Evolutionary conservation across 2,797 vertebrate species (phyloP).

Genomic region (Spheniscus humboldti): DNA sequence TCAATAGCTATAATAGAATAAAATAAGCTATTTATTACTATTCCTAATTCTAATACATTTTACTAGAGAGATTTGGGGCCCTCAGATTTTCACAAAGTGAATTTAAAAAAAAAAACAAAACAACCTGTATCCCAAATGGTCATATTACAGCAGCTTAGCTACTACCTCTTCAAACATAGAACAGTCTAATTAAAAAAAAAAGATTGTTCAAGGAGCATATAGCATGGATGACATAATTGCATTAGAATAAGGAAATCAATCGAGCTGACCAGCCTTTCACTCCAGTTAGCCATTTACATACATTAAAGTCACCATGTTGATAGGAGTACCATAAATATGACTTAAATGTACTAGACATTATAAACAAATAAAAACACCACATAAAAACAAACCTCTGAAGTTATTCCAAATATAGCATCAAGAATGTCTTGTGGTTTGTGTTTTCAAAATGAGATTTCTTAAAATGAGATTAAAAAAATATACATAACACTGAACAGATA

Average conservation of each 20-base stretch:
- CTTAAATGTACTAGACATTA: constrained; percentile 18
- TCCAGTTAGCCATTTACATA: constrained; percentile 36
- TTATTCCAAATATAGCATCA: constrained; percentile 14
- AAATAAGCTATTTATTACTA: background rate
- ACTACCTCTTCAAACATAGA: background rate
- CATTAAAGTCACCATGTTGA: constrained; percentile 38
- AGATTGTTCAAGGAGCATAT: constrained; percentile 22
- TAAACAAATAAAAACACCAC: background rate
- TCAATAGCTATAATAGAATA: background rate
- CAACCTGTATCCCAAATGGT: background rate
- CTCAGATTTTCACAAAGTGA: background rate
- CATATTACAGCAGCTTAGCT: background rate
- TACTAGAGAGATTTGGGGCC: background rate
- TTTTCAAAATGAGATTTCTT: constrained; percentile 33
- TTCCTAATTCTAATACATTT: background rate
- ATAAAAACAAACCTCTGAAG: constrained; percentile 17
- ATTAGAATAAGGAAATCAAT: constrained; percentile 32
- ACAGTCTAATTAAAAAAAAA: background rate
- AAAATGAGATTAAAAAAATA: background rate
- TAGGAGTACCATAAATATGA: constrained; percentile 18
- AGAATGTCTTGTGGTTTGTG: constrained; percentile 28
- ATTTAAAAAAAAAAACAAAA: no score
- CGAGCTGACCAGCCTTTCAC: background rate
- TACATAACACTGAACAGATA: constrained; percentile 55
- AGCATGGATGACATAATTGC: constrained; percentile 43